Conservation (phyloP, 92 coral and sea anemone genomes). For the Umimayanthus chanpuru region DNA sequence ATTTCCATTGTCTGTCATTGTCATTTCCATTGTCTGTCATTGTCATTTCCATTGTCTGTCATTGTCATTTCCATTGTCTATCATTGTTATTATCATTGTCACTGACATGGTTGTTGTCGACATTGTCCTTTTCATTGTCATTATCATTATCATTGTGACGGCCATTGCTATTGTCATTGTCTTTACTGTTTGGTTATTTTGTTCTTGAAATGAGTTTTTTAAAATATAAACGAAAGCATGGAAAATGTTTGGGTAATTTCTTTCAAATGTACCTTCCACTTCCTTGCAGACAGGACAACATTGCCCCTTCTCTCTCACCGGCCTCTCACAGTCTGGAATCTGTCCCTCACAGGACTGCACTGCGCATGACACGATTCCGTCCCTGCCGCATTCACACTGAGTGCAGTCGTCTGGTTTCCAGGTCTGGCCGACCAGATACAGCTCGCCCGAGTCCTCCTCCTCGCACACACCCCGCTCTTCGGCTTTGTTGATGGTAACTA, state of each 20-base stretch:
- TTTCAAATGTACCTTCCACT: constrained; percentile 45
- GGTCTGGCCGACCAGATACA: constrained; percentile 86
- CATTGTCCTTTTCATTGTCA: too few relatives aligned
- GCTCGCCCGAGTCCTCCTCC: constrained; percentile 79
- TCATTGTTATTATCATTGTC: too few relatives aligned
- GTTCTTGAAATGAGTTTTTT: background rate
- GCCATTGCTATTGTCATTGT: too few relatives aligned
- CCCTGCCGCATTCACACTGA: constrained; percentile 87
- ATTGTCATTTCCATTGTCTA: too few relatives aligned
- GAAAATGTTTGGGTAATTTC: background rate
- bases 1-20: too few relatives aligned
- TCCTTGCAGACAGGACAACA: constrained; percentile 97
- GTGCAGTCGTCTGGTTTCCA: constrained; percentile 96
- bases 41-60: too few relatives aligned
- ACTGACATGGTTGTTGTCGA: too few relatives aligned
- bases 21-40: too few relatives aligned
- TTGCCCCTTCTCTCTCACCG: constrained; percentile 82
- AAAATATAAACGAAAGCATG: background rate
- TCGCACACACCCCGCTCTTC: constrained; percentile 72
- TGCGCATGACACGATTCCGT: constrained; percentile 89
- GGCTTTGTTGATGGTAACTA: constrained; percentile 81
- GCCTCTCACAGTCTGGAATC: constrained; percentile 79
- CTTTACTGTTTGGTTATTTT: background rate
- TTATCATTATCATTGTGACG: too few relatives aligned
- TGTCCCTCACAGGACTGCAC: constrained; percentile 81